Evolutionary conservation across 2,797 vertebrate genomes (phyloP).

Genomic region (Taenioides sp.): DNA sequence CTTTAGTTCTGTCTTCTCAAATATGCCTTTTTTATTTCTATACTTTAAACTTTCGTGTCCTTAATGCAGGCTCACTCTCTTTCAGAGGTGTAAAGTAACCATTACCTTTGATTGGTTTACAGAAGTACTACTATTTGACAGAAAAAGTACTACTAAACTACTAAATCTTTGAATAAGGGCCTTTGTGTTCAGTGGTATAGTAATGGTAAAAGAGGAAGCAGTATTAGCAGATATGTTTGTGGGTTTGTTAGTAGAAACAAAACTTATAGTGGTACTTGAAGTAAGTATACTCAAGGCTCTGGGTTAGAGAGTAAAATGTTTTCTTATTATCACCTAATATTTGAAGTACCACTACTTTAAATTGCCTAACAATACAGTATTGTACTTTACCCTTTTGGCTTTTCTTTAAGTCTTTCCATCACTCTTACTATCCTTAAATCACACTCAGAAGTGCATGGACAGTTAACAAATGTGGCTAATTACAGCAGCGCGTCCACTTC

Average conservation of each 20-base stretch:
- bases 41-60: conserved; percentile 16
- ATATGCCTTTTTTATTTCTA: conserved; percentile 25
- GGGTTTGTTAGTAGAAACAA: not conserved
- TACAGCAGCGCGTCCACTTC: conserved; percentile 79
- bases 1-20: conserved; percentile 38
- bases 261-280: not conserved
- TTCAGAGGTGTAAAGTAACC: not conserved
- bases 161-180: not conserved
- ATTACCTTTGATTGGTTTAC: not conserved
- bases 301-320: not conserved
- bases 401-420: conserved; percentile 35
- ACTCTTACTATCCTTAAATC: conserved; percentile 45
- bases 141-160: not conserved
- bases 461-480: conserved; percentile 93
- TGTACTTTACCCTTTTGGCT: not conserved
- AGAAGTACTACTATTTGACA: not conserved
- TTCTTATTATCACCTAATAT: not conserved
- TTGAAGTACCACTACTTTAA: not conserved
- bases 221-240: not conserved
- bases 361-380: not conserved
- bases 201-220: not conserved
- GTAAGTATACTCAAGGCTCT: not conserved
- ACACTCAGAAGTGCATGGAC: conserved; percentile 18
- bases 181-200: not conserved
- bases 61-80: conserved; percentile 21